Base-by-base conservation (phyloP, 2,888 invertebrate genomes). In the Caenorhabditis sulstoni region DNA sequence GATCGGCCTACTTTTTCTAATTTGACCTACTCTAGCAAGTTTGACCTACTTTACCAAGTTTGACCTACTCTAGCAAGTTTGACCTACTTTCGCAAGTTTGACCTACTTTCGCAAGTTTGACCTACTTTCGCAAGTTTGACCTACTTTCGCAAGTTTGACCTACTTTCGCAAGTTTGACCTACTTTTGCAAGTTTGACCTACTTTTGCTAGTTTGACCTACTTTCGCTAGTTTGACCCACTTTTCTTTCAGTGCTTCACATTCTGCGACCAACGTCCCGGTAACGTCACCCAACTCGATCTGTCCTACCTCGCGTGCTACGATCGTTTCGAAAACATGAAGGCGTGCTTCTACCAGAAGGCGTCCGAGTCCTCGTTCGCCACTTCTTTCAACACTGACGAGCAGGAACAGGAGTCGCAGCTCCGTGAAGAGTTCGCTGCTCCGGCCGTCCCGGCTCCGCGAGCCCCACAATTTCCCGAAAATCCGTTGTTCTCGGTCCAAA, bases 201-300 rank as follows among this genome's bases (percentile, higher is more conserved):
- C 14, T 11, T 11, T 11, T 8, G n/a, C n/a, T n/a, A n/a, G n/a
- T n/a, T 29, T 29, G 39, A 41, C 22, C 8, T 50, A 3, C 50
- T 16, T 45, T 45, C 45, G 7, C 12, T 1, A 11, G 5, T 53
- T 35, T n/a, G 52, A 53, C 4, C 37, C 7, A 8, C 14, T 11
- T 11, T 11, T 8, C 14, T 44, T 70, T 23, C 57, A 81, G 82
- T 86, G 86, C 75, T 76, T 86, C 65, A 85, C 85, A 29, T 86
- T 86, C 82, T 86, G 86, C 77, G 86, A 86, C 62, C 86, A 86
- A 76, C 78, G 86, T 22, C 86, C 86, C 18, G 86, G 86, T 47
- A 86, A 85, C 71, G 84, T 86, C 53, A 86, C 86, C 35, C 85
- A 86, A 77, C 81, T 86, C 47, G 86, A 86, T 74, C 61, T 86